Base-by-base conservation (phyloP, 2,113 vertebrate species). In the Psammodynastes pulverulentus region DNA sequence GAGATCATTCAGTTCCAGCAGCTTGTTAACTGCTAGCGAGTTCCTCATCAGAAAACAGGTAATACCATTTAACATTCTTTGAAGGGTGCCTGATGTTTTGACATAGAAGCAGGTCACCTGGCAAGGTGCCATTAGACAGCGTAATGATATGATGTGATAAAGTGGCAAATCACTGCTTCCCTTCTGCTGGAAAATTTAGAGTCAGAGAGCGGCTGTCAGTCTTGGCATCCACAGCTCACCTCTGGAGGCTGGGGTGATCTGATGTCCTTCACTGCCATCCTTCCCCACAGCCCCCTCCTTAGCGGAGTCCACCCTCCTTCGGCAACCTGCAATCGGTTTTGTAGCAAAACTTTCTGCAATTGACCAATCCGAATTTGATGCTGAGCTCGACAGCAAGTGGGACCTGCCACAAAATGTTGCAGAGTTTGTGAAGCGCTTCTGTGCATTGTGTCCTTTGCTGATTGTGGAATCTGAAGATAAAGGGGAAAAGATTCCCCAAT, bases 41-140 rank as follows among this genome's bases (percentile, higher is more conserved):
- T 84, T 95, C 94, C 17, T n/a, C 52, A 19, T 86, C 49, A 84
- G 46, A 92, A 93, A 92, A 91, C 5, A 79, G 88, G 26, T 89
- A 52, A 9, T 17, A 21, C 5, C 4, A 4, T 85, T 84, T 91
- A 91, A 88, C 86, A 85, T 93, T 92, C 91, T 90, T 86, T 92
- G 58, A 92, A 93, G 91, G 29, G 53, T 87, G 43, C 8, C 4
- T 92, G 45, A 46, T 93, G 52, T 90, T 94, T 94, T 94, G 89
- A 84, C 72, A 62, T n/a, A 0, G 62, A 54, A 88, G 34, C 43
- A 85, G 43, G 10, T 91, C 88, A 89, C 10, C 43, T 92, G 79
- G 17, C 58, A 46, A 91, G 51, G 72, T 79, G 93, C 91, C 45
- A 0, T 90, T 39, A 79, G 72, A 39, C 10, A 46, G 1, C 24